Conservation (phyloP, 2,113 vertebrate genomes). For the Calypte anna region DNA sequence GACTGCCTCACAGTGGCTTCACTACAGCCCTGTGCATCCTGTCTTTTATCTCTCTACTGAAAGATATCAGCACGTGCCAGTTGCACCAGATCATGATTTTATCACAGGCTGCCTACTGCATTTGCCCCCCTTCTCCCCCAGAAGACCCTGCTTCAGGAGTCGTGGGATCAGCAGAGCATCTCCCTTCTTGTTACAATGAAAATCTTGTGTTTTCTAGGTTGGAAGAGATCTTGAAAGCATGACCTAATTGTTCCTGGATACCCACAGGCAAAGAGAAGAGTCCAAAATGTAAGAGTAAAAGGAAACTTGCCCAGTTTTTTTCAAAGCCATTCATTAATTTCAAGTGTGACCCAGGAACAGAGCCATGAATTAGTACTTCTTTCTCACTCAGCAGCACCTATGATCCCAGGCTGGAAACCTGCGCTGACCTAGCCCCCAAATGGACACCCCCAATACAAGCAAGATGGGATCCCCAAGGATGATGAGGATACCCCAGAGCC, state of each 20-base stretch:
- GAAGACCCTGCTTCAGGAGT: background rate
- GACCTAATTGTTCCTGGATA: background rate
- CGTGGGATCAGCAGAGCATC: background rate
- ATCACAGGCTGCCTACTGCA: background rate
- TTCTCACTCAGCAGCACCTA: background rate
- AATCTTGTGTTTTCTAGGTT: background rate
- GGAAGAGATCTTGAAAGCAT: background rate
- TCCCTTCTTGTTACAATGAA: background rate
- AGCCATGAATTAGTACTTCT: background rate
- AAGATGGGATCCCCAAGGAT: background rate
- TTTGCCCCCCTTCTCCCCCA: background rate
- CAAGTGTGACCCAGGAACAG: background rate
- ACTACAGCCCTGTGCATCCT: background rate
- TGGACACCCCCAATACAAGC: background rate
- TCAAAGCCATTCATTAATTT: slow-evolving; percentile 34
- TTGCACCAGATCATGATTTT: background rate
- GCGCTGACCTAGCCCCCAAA: background rate
- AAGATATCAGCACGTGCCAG: background rate
- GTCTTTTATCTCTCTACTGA: background rate
- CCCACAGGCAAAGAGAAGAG: background rate
- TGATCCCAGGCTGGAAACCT: background rate
- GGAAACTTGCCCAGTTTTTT: background rate
- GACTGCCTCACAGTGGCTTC: background rate
- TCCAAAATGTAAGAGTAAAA: background rate
- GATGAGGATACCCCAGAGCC: background rate